Percentiles rank a stretch among this genome's conserved stretches.
Conservation (phyloP, 2,888 invertebrate genomes). For the Drosophila diplacantha region DNA sequence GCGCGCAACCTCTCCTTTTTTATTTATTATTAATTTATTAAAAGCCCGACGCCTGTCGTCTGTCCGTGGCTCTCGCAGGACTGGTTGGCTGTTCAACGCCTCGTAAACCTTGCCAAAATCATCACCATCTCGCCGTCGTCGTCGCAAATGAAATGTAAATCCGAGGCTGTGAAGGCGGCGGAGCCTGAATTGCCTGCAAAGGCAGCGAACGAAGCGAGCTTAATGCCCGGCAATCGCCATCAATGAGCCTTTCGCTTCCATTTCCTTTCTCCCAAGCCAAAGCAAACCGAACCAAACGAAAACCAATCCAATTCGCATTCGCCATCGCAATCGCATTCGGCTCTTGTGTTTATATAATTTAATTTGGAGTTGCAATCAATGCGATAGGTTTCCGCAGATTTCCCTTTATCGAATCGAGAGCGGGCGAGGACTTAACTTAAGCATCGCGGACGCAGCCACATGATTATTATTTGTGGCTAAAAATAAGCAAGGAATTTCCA, state of each 20-base stretch:
- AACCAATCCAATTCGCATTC: conserved; percentile 27
- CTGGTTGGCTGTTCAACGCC: conserved; percentile 40
- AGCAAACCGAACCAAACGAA: background rate
- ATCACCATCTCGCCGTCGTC: conserved; percentile 38
- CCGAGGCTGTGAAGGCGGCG: conserved; percentile 30
- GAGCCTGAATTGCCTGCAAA: conserved; percentile 37
- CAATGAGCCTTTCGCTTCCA: conserved; percentile 36
- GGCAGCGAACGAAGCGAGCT: conserved; percentile 47
- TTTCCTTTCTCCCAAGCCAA: conserved; percentile 29
- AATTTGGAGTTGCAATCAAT: conserved; percentile 66
- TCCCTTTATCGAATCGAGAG: conserved; percentile 30
- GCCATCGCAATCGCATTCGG: conserved; percentile 32
- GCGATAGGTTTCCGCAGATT: conserved; percentile 62
- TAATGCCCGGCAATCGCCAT: conserved; percentile 59
- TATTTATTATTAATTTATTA: conserved; percentile 67
- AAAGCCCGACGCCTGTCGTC: conserved; percentile 50
- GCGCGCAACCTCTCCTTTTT: conserved; percentile 23
- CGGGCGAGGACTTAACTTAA: conserved; percentile 20
- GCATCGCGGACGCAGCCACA: conserved; percentile 37
- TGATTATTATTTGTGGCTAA: conserved; percentile 49
- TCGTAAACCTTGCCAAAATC: conserved; percentile 66
- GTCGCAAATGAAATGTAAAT: conserved; percentile 67
- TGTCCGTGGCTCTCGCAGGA: conserved; percentile 27
- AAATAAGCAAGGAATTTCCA: conserved; percentile 50
- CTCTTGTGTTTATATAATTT: conserved; percentile 68